Evolutionary conservation across 2,113 vertebrate species (phyloP), one percentile per base, ranked within the genome.

Genomic region (Larimichthys polyactis): DNA sequence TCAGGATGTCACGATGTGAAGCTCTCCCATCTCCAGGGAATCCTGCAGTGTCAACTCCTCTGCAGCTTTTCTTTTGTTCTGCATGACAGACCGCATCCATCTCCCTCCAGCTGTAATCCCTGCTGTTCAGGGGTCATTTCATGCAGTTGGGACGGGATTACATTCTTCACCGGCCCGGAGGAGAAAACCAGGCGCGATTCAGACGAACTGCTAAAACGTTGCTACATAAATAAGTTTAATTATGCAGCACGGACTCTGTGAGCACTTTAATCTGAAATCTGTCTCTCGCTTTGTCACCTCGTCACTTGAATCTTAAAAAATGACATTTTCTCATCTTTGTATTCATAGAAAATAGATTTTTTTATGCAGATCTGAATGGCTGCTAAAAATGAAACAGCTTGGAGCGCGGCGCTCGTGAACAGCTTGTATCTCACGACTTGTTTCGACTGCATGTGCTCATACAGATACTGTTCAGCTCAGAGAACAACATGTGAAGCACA

Each of bases 71-170:
- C 5, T 3, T 29, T 40, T 44, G 4, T 49, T 43, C n/a, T 67
- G 59, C 71, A 11, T 75, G 71, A 69, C 71, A 15, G 55, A 19
- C 22, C 3, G 46, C 64, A 51, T 75, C 66, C 62, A 9, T 43
- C 81, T 62, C 48, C 62, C 40, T 72, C 4, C 19, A n/a, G 36
- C 63, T 8, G 4, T 72, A 67, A 72, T 67, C 68, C 68, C 54
- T 11, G 1, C 63, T 55, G 63, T n/a, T 62, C 46, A 29, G 48
- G 44, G 49, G 69, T 84, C 82, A 29, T 49, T 78, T 40, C 60
- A 51, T 66, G 44, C 70, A 64, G 15, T 11, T 44, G 43, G 36
- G 64, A 64, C 24, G 48, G 22, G 69, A 57, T 68, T 64, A 76
- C 40, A 29, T 62, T 29, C 32, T 71, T 17, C 27, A 0, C 22